These are phyloP conservation scores for Myrmophylax atrothorax DNA, from an alignment of 2,113 vertebrate species.

Conservation along the genomic window DNA sequence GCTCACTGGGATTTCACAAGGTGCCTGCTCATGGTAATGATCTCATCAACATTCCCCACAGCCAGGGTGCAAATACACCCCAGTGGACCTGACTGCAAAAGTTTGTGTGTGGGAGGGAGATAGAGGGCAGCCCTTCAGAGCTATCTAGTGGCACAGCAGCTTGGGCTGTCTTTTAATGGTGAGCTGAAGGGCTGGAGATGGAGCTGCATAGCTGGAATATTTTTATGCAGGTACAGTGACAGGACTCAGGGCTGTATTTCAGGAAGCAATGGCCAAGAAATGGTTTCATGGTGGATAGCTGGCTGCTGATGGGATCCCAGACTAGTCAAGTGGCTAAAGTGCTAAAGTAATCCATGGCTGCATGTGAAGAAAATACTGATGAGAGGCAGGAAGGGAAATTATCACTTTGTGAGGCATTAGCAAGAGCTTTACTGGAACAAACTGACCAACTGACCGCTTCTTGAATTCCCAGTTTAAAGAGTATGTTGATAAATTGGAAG, in stretches of 20 bases:
- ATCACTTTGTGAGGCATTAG: neutral
- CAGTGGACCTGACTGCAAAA: neutral
- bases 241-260: neutral
- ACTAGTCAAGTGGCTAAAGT: neutral
- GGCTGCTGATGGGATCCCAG: neutral
- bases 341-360: slow-evolving; percentile 1
- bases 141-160: neutral
- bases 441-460: neutral
- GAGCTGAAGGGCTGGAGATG: neutral
- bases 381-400: neutral
- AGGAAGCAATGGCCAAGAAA: neutral
- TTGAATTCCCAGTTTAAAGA: slow-evolving; percentile 4
- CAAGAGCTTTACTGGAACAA: slow-evolving; percentile 37
- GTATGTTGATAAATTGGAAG: slow-evolving; percentile 35
- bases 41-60: fast-evolving
- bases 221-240: neutral
- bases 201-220: neutral
- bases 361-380: neutral
- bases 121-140: neutral
- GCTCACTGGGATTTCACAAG: neutral
- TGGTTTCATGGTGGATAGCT: neutral
- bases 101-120: neutral
- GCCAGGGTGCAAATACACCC: neutral
- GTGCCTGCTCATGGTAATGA: neutral
- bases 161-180: fast-evolving